Evolutionary conservation across 2,113 vertebrate species (phyloP), one percentile per base, ranked within the genome.

Genomic region (Rhynchomys soricoides): DNA sequence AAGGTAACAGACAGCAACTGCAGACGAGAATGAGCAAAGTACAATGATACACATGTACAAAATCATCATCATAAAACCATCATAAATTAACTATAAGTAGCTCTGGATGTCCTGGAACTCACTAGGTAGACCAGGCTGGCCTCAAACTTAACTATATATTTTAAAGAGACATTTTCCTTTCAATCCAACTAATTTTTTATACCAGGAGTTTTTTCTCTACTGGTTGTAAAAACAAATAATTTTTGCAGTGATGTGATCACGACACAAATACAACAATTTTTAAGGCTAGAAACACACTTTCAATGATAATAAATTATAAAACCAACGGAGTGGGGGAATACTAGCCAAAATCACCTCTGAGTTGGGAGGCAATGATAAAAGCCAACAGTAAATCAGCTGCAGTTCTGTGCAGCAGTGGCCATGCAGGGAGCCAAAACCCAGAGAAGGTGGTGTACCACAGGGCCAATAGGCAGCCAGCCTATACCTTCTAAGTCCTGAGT

Each of bases 281-380:
- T 57, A 81, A 81, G 17, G 8, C 34, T 57, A n/a, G 9, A 57
- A 34, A 57, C 78, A 81, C 17, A 81, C 50, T 57, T n/a, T 34
- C 34, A 21, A n/a, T 57, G 31, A 81, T 57, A 81, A 13, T 37
- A n/a, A 57, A n/a, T 37, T 57, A 37, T n/a, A n/a, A 81, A 81
- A 57, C 78, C 34, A 19, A 81, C 4, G 2, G 6, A 21, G 78
- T 22, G 9, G 4, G 7, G 13, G 75, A 22, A 40, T 71, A 90
- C 70, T 78, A 94, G 22, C 37, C 89, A 93, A 95, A 95, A 52
- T 26, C 45, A 4, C 70, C 52, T 75, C 57, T 66, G 43, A 74
- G 21, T 37, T 75, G 59, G 22, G 55, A 64, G 29, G 57, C 66
- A 50, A 5, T 89, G 16, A 70, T 17, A 59, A 34, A n/a, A 59